Evolutionary conservation across 2,113 vertebrate genomes (phyloP).

Genomic region (Erpornis zantholeuca): DNA sequence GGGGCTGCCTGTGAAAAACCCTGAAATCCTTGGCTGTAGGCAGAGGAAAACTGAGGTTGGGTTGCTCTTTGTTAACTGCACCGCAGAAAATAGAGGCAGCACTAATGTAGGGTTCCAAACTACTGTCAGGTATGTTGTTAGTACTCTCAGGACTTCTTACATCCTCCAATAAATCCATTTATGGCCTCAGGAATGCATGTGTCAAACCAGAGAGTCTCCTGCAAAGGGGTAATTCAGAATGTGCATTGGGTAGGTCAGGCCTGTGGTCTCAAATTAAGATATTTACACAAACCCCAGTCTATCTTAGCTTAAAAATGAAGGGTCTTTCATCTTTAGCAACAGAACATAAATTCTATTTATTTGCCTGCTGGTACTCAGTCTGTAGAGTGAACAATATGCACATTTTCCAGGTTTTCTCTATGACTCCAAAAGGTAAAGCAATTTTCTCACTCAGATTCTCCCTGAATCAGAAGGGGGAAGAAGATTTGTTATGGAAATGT

Average conservation of each 20-base stretch:
- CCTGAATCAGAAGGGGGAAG: not conserved
- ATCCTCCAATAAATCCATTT: not conserved
- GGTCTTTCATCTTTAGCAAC: not conserved
- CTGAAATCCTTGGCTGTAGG: not conserved
- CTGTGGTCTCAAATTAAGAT: not conserved
- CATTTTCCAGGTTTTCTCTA: not conserved
- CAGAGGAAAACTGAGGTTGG: not conserved
- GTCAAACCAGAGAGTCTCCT: not conserved
- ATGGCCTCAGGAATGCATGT: not conserved
- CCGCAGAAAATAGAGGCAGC: not conserved
- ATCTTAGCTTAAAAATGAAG: not conserved
- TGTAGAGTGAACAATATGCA: not conserved
- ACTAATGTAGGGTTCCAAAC: not conserved
- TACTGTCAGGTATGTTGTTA: not conserved
- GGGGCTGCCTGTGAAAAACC: not conserved
- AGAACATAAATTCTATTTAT: not conserved
- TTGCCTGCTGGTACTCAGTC: not conserved
- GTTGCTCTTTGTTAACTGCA: not conserved
- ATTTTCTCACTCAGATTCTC: not conserved
- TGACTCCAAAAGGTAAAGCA: not conserved
- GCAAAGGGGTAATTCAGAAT: not conserved
- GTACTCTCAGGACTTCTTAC: not conserved
- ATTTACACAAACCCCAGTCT: not conserved
- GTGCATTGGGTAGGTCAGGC: fast-evolving
- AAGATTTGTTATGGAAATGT: not conserved